Evolutionary conservation across 2,797 vertebrate species (phyloP).

Genomic region (Phataginus tricuspis): DNA sequence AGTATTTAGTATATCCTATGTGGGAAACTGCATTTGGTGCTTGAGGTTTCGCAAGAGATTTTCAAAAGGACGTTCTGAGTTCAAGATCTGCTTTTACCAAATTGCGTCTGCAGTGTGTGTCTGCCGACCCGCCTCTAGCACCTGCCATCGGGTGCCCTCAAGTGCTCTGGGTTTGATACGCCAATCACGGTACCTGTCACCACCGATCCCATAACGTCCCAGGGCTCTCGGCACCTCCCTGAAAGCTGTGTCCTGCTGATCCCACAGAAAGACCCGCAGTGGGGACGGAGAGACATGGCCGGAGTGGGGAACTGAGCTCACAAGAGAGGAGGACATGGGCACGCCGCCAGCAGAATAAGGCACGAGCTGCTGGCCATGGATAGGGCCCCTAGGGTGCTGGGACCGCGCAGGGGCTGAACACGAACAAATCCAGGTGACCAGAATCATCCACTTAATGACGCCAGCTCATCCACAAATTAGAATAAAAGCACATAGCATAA

Average conservation of each 20-base stretch:
- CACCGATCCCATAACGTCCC: not conserved
- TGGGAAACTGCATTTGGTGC: not conserved
- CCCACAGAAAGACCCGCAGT: no score
- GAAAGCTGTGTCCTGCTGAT: not conserved
- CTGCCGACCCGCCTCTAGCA: fast-evolving
- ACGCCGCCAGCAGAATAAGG: fast-evolving
- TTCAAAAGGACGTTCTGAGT: not conserved
- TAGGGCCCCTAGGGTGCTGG: fast-evolving
- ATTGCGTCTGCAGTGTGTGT: fast-evolving
- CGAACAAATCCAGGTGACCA: fast-evolving
- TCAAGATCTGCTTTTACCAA: not conserved
- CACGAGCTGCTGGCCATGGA: fast-evolving
- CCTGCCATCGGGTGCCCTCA: fast-evolving
- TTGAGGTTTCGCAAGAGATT: not conserved
- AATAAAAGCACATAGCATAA: not conserved
- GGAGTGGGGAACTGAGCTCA: fast-evolving
- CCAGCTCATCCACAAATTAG: no score
- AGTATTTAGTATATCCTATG: not conserved
- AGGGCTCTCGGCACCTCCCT: not conserved
- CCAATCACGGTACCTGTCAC: fast-evolving
- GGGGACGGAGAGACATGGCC: not conserved
- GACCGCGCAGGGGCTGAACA: no score
- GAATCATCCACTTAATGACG: fast-evolving
- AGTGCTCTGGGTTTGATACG: fast-evolving
- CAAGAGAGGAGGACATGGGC: not conserved